phyloP scores from a whole-genome alignment of 2,888 invertebrate species.

The Nomada fabriciana region DNA sequence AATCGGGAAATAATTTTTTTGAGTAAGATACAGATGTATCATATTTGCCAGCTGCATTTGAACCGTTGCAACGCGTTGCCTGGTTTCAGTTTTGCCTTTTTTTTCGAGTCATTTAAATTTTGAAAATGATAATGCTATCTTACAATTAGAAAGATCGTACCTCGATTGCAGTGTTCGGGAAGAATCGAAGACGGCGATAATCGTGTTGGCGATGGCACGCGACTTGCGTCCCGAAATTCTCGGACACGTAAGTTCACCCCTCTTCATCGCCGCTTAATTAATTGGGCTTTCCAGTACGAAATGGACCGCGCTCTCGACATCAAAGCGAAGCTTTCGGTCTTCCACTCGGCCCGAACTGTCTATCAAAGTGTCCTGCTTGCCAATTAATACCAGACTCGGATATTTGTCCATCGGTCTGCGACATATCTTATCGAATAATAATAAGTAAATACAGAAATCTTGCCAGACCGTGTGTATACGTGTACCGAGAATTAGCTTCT shows the following conservation, averaged over 20 bases:
- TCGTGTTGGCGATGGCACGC: conserved; percentile 10
- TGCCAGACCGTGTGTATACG: neutral
- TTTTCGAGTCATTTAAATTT: too few relatives aligned
- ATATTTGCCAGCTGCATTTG: too few relatives aligned
- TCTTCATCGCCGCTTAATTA: conserved; percentile 78
- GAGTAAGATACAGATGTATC: too few relatives aligned
- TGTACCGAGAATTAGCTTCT: conserved; percentile 14
- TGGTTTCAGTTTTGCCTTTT: too few relatives aligned
- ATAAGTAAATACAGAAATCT: conserved; percentile 76
- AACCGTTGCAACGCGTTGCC: too few relatives aligned
- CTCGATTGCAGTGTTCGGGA: neutral
- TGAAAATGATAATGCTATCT: too few relatives aligned
- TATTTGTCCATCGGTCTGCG: conserved; percentile 76
- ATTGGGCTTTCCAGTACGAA: conserved; percentile 79
- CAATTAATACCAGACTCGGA: conserved; percentile 82
- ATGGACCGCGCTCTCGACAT: conserved; percentile 81
- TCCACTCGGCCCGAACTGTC: conserved; percentile 67
- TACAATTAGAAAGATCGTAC: too few relatives aligned
- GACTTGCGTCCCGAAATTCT: conserved; percentile 56
- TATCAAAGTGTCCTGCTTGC: conserved; percentile 76
- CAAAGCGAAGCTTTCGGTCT: conserved; percentile 77
- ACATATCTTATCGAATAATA: conserved; percentile 80
- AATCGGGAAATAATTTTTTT: too few relatives aligned
- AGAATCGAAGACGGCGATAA: conserved; percentile 6
- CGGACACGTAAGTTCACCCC: conserved; percentile 54